phyloP scores from a whole-genome alignment of 2,888 invertebrate species.

The Embidobia sp. region DNA sequence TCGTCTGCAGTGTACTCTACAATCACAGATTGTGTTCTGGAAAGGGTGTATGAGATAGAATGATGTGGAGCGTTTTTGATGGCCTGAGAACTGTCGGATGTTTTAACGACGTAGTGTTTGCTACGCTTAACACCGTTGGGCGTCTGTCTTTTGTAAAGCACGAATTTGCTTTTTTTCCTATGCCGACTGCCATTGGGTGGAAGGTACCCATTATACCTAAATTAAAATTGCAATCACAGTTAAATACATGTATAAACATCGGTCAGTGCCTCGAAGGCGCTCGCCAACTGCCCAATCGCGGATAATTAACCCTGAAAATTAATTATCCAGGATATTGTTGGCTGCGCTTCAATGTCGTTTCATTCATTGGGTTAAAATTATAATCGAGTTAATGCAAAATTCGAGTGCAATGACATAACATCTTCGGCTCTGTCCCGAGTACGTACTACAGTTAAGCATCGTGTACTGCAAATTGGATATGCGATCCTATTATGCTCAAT shows the following conservation, averaged over 20 bases:
- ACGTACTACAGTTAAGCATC: conserved; percentile 52
- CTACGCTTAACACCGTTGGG: conserved; percentile 97
- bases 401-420: conserved; percentile 51
- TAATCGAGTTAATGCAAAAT: conserved; percentile 37
- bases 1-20: conserved; percentile 98
- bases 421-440: conserved; percentile 34
- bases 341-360: conserved; percentile 17
- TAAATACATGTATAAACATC: no score
- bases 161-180: conserved; percentile 96
- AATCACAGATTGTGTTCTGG: conserved; percentile 97
- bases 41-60: conserved; percentile 98
- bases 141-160: conserved; percentile 90
- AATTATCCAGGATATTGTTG: conserved; percentile 1
- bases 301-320: conserved; percentile 21
- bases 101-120: conserved; percentile 97
- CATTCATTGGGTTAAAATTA: conserved; percentile 10
- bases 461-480: conserved; percentile 68
- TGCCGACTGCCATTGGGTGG: conserved; percentile 95
- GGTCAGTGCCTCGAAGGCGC: no score
- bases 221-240: no score
- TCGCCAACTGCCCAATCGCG: no score
- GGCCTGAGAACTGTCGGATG: conserved; percentile 96
- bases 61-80: conserved; percentile 96
- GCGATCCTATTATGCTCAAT: conserved; percentile 67
- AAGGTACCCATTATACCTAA: conserved; percentile 96